Base-by-base conservation (phyloP, 2,113 vertebrate genomes). In the Kryptolebias marmoratus region DNA sequence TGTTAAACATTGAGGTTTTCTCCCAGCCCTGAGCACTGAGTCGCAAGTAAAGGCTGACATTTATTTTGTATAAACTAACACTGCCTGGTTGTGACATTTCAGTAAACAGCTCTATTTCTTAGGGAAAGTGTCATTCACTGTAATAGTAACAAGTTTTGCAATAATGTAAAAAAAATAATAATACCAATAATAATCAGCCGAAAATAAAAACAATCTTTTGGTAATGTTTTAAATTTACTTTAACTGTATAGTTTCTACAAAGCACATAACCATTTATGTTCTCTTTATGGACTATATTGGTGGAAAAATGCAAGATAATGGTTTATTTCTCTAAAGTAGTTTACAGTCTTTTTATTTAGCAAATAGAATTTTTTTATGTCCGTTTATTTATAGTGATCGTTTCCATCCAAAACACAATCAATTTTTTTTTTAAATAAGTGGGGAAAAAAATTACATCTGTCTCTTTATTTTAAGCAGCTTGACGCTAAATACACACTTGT, bases 1-100 rank as follows among this genome's bases (percentile, higher is more conserved):
- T 68, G 72, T 82, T 81, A 63, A 79, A 54, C 62, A 79, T 55
- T 53, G 49, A 60, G 54, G 32, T 79, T 77, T 88, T 86, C 62
- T 82, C 79, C 54, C 72, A 68, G 54, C 77, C 64, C 50, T 28
- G 47, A 76, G 55, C 30, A 73, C 62, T 50, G 54, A 72, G 27
- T 32, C 63, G n/a, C 30, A 28, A 5, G 68, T 64, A 50, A 62
- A 50, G 59, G 47, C 73, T 28, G 76, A 78, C 59, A 78, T 48
- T 63, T 64, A 30, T 79, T 42, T 67, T 31, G 12, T 50, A 0
- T 71, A 36, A 54, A 49, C 42, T 58, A 47, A 72, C 73, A 27
- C 54, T 31, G 67, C 69, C 60, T 5, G 39, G 28, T 42, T 31
- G n/a, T 53, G 64, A 44, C 53, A 31, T 50, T 73, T 71, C 36